Conservation (phyloP, 2,113 vertebrate species). For the Oostethus manadensis region DNA sequence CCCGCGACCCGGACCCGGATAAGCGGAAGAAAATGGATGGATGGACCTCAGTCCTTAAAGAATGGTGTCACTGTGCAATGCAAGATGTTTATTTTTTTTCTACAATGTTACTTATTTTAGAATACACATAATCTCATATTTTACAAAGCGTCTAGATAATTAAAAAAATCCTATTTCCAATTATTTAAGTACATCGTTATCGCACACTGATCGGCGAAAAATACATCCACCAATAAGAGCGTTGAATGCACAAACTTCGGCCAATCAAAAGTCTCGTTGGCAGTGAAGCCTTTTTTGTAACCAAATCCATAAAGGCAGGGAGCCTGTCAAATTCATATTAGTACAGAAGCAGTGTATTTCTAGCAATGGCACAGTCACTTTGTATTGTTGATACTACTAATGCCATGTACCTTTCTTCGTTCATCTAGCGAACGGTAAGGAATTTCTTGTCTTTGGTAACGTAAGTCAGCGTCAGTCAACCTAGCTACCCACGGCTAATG, state of each 20-base stretch:
- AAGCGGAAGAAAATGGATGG: too few species aligned
- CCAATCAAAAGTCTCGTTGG: slow-evolving; percentile 59
- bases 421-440: slow-evolving; percentile 74
- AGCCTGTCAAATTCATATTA: slow-evolving; percentile 22
- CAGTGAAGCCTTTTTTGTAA: neutral
- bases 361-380: slow-evolving; percentile 52
- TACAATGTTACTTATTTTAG: too few species aligned
- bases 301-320: slow-evolving; percentile 23
- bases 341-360: neutral
- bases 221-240: slow-evolving; percentile 48
- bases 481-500: slow-evolving; percentile 1
- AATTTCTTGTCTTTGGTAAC: neutral
- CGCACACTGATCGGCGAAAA: neutral
- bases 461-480: slow-evolving; percentile 30
- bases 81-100: too few species aligned
- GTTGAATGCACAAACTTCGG: neutral
- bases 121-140: too few species aligned
- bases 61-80: too few species aligned
- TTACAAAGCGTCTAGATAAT: too few species aligned
- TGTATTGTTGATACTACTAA: slow-evolving; percentile 31
- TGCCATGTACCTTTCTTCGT: slow-evolving; percentile 29
- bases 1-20: too few species aligned
- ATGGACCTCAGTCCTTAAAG: too few species aligned
- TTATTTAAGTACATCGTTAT: too few species aligned
- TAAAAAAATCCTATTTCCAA: too few species aligned